These are phyloP conservation scores for Cosmia pyralina DNA, from an alignment of 2,888 invertebrate genomes.

Conservation along the genomic window DNA sequence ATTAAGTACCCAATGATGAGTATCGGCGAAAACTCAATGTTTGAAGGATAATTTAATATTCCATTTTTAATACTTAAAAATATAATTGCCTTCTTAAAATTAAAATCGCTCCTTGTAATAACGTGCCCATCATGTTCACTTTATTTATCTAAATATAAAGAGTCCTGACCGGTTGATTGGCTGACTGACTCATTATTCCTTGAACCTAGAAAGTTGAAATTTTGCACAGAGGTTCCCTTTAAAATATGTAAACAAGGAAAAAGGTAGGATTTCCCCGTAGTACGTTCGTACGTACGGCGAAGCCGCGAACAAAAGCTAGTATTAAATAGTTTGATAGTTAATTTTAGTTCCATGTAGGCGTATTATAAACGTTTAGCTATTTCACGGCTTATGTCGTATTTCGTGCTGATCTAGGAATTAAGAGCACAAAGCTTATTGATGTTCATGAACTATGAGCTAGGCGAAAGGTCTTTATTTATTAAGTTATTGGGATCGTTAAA, in stretches of 20 bases:
- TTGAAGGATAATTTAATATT: neutral
- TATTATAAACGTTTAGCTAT: neutral
- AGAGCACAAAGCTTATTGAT: constrained; percentile 22
- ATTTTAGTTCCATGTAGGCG: constrained; percentile 21
- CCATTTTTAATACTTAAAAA: too few species aligned
- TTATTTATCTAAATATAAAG: neutral
- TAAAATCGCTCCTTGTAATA: neutral
- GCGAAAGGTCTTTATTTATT: constrained; percentile 2
- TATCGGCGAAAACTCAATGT: neutral
- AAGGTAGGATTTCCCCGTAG: too few species aligned
- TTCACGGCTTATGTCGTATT: constrained; percentile 28
- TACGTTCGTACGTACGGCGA: too few species aligned
- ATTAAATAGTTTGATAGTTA: constrained; percentile 11
- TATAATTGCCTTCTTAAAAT: neutral
- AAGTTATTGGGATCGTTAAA: neutral
- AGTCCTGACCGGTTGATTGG: too few species aligned
- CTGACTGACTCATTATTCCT: too few species aligned
- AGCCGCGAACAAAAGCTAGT: too few species aligned
- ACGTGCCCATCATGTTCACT: neutral
- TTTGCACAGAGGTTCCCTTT: too few species aligned
- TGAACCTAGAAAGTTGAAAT: too few species aligned
- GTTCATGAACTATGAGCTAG: constrained; percentile 11
- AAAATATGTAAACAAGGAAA: too few species aligned
- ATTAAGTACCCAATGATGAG: neutral
- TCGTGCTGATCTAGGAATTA: constrained; percentile 29